Evolutionary conservation across 2,888 invertebrate genomes (phyloP).

Genomic region (Arrhopalites spinosus): DNA sequence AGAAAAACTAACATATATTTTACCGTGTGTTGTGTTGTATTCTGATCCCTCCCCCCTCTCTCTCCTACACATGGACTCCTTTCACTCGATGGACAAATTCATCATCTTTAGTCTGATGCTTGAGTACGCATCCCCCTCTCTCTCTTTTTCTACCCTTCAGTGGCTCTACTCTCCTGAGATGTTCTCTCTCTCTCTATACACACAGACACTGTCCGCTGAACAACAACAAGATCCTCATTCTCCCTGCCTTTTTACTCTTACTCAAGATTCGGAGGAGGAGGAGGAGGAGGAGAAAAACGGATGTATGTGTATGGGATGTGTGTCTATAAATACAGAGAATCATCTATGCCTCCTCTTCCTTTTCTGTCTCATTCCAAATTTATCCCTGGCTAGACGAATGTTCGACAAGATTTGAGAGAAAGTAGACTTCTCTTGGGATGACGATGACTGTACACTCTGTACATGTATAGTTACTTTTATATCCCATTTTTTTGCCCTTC

Average conservation of each 20-base stretch:
- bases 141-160: slow-evolving; percentile 29
- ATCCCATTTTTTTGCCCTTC: background rate
- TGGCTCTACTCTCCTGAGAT: slow-evolving; percentile 33
- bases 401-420: slow-evolving; percentile 24
- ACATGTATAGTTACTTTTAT: background rate
- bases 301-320: background rate
- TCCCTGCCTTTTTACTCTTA: background rate
- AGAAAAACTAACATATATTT: slow-evolving; percentile 24
- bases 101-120: slow-evolving; percentile 43
- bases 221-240: background rate
- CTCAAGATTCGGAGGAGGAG: no score
- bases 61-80: slow-evolving; percentile 5
- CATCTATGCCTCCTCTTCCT: background rate
- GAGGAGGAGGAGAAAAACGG: background rate
- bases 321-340: background rate
- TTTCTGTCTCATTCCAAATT: slow-evolving; percentile 17
- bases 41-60: background rate
- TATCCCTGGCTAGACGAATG: slow-evolving; percentile 21
- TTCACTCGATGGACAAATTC: slow-evolving; percentile 50
- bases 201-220: background rate
- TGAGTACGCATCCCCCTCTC: slow-evolving; percentile 12
- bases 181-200: background rate
- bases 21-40: background rate
- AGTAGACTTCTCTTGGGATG: slow-evolving; percentile 22
- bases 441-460: background rate